Base-by-base conservation (phyloP, 2,797 vertebrate genomes). In the Girardinus metallicus region DNA sequence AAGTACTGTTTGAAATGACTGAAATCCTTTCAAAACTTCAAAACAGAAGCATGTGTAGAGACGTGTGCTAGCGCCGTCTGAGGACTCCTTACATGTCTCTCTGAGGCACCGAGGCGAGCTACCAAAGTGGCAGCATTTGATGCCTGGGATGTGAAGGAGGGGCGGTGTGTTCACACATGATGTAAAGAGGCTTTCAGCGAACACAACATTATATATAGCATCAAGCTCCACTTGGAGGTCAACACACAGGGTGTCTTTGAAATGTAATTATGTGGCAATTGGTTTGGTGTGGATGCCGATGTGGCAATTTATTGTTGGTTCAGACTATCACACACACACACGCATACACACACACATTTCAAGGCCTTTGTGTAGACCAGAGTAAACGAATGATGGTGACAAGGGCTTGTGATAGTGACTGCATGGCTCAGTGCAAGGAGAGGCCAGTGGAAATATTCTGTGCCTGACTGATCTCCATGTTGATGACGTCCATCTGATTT, bases 231-330 rank as follows among this genome's bases (percentile, higher is more conserved):
- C 85, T 44, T 51, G 86, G 92, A 95, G 93, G 93, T 95, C 93
- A 93, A 82, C 53, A 12, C 31, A 31, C 15, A 44, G 79, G 12
- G 43, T 62, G 44, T 86, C 90, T 94, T 89, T 94, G 88, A 93
- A 93, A 94, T 93, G 92, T 94, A 94, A 95, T 94, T 93, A 94
- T 94, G 94, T 94, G 87, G 92, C 90, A 74, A 83, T 87, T 91
- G 84, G 80, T 81, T 83, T 88, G 86, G 89, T 88, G 86, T 86
- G 84, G 79, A 85, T 79, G 81, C 31, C 68, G 29, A 44, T 77
- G 83, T 75, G 68, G 47, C 72, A 88, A 93, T 95, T 94, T 93
- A 95, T 90, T 76, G 83, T 49, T 12, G 57, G 78, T 85, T 86
- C 74, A 41, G 79, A 60, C 74, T 44, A 44, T 44, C 62, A 4